phyloP scores from a whole-genome alignment of 2,888 invertebrate species.

The Patella depressa region DNA sequence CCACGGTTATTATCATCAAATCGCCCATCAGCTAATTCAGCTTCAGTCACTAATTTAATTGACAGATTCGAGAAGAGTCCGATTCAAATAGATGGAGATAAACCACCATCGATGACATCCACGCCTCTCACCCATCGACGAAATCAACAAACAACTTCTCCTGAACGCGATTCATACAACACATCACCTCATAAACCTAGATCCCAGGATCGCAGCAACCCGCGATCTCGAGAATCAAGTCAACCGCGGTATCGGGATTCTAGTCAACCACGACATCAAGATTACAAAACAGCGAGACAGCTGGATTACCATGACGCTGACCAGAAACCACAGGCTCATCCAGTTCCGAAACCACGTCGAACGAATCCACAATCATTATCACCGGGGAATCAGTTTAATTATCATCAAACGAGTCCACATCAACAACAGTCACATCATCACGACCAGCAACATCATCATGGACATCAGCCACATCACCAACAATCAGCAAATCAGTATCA shows the following conservation, averaged over 20 bases:
- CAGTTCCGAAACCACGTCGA: not conserved
- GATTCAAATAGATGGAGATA: constrained; percentile 30
- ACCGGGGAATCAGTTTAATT: not conserved
- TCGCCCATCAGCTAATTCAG: constrained; percentile 28
- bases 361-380: not conserved
- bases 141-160: constrained; percentile 19
- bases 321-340: not conserved
- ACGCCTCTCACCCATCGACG: constrained; percentile 49
- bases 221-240: not conserved
- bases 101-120: constrained; percentile 52
- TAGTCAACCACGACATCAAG: constrained; percentile 2
- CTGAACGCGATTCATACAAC: constrained; percentile 15
- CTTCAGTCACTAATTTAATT: constrained; percentile 51
- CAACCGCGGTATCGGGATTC: not conserved
- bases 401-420: not conserved
- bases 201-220: not conserved
- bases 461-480: not conserved
- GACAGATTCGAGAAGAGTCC: constrained; percentile 54
- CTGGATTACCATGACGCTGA: not conserved
- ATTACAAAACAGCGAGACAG: not conserved
- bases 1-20: not conserved
- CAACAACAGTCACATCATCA: constrained; percentile 11
- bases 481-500: constrained; percentile 10
- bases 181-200: constrained; percentile 9
- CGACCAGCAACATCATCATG: not conserved